Evolutionary conservation across 1,140 invertebrate species (phyloP), one percentile per base, ranked within the genome.

Genomic region (Nautilus pompilius): DNA sequence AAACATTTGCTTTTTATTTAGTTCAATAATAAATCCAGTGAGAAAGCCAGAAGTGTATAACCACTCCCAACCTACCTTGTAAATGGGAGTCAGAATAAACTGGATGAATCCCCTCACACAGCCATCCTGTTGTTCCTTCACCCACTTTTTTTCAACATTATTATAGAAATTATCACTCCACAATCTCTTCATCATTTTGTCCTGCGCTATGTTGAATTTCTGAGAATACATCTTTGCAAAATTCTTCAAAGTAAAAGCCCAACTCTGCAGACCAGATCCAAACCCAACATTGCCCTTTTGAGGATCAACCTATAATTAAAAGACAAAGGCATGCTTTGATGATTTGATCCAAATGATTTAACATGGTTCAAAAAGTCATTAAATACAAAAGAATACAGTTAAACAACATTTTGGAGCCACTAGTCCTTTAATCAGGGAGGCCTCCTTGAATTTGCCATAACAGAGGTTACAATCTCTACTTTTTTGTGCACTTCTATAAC

Each of bases 161-260:
- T 98, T 98, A 87, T 97, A 99, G 88, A 98, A 99, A 81, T 96
- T 97, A 84, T 99, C 96, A 80, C 98, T 98, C 87, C 87, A 99
- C 3, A 88, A 72, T 64, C 85, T 83, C 85, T 93, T 96, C 96
- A 99, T 99, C 74, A 99, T 88, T 82, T 99, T 99, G 55, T 92
- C 91, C 65, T 93, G 79, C 58, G 97, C 93, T 75, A 99, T 96
- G 84, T 96, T 96, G 87, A 99, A 99, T 85, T 99, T 99, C 74
- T 93, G 92, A 33, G 95, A 90, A 82, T 99, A 99, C 90, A 99
- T 97, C 84, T 99, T 95, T 60, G 97, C 89, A 86, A 99, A 99
- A 86, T 99, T 96, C 86, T 99, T 99, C 45, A 99, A 87, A 57
- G 97, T 99, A 83, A 99, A 99, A 58, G 98, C 98, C 98, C 98